These are phyloP conservation scores for Ctenochaetus hawaiiensis DNA, from an alignment of 2,797 vertebrate genomes.

Conservation along the genomic window DNA sequence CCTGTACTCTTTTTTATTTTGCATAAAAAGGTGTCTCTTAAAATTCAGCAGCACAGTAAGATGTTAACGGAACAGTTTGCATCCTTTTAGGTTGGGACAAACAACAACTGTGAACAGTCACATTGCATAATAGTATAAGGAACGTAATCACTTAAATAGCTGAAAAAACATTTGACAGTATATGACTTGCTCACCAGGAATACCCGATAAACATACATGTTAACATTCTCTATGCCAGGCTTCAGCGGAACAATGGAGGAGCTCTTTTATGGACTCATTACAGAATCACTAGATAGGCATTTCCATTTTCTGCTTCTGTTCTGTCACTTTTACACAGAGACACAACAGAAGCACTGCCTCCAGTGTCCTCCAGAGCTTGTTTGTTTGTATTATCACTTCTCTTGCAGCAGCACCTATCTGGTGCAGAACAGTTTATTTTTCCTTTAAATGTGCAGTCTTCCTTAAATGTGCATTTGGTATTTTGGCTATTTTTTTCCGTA, in stretches of 20 bases:
- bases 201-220: constrained; percentile 24
- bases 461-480: constrained; percentile 8
- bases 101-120: constrained; percentile 9
- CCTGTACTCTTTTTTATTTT: background rate
- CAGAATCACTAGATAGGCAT: constrained; percentile 6
- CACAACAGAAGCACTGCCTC: background rate
- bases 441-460: background rate
- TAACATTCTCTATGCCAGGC: constrained; percentile 8
- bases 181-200: background rate
- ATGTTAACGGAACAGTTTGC: background rate
- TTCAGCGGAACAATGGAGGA: constrained; percentile 1
- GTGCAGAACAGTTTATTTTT: background rate
- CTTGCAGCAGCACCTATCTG: constrained; percentile 3
- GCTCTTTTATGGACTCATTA: constrained; percentile 30
- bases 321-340: constrained; percentile 9
- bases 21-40: constrained; percentile 4
- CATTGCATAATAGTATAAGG: constrained; percentile 7
- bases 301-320: constrained; percentile 22
- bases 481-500: constrained; percentile 15
- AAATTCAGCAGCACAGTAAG: constrained; percentile 12
- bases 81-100: background rate
- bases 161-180: background rate
- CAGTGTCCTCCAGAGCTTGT: background rate
- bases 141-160: constrained; percentile 18
- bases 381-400: constrained; percentile 15